These are phyloP conservation scores for Cardiocondyla obscurior DNA, from an alignment of 1,140 invertebrate species.

Conservation along the genomic window DNA sequence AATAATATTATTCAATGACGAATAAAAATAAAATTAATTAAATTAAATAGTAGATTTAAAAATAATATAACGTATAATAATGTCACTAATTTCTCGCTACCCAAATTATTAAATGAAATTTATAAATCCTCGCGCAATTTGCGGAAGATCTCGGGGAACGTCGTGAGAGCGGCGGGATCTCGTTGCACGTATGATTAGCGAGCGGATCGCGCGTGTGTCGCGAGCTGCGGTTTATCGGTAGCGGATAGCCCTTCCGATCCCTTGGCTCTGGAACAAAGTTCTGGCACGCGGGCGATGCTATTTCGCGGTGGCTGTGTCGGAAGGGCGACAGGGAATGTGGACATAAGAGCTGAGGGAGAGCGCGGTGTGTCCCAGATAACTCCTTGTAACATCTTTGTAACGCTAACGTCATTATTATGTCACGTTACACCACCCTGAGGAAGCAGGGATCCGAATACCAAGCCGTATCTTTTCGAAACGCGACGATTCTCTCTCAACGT, in stretches of 20 bases:
- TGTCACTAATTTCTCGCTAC: neutral
- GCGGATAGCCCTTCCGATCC: slow-evolving; percentile 13
- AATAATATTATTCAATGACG: too few relatives aligned
- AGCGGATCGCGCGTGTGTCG: neutral
- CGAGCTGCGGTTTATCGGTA: slow-evolving; percentile 27
- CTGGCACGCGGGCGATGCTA: slow-evolving; percentile 50
- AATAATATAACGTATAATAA: too few relatives aligned
- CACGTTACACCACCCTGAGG: neutral
- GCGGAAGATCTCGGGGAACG: neutral
- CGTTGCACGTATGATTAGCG: neutral
- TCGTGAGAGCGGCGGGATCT: neutral
- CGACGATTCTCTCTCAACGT: neutral
- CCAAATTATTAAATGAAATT: neutral
- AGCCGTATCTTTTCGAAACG: slow-evolving; percentile 15
- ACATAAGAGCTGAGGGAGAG: slow-evolving; percentile 21
- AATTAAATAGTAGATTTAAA: too few relatives aligned
- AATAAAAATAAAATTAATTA: too few relatives aligned
- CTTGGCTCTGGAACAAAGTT: slow-evolving; percentile 22
- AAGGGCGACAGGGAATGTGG: slow-evolving; percentile 43
- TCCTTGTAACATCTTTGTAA: slow-evolving; percentile 53
- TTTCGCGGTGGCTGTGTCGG: slow-evolving; percentile 37
- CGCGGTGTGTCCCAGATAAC: slow-evolving; percentile 28
- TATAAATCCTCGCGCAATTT: neutral
- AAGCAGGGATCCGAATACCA: neutral
- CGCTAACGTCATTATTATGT: slow-evolving; percentile 26